Evolutionary conservation across 2,113 vertebrate genomes (phyloP).

Genomic region (Struthio camelus): DNA sequence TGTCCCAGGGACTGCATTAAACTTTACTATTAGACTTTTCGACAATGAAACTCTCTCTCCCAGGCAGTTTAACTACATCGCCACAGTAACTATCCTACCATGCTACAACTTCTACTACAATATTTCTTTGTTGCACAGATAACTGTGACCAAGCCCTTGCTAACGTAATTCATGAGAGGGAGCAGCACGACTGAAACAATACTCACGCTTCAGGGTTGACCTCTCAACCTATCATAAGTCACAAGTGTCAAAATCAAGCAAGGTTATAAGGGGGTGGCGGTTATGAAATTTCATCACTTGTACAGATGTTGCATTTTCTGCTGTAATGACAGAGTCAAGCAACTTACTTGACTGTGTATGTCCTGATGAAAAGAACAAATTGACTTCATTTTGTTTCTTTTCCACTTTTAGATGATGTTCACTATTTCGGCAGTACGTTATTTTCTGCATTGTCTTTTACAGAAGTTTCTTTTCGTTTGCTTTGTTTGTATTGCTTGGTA

Average conservation of each 20-base stretch:
- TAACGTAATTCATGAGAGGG: conserved; percentile 55
- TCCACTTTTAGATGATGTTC: neutral
- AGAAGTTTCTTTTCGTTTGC: neutral
- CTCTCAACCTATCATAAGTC: conserved; percentile 66
- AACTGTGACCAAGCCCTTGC: conserved; percentile 59
- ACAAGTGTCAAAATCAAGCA: conserved; percentile 64
- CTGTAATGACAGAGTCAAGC: neutral
- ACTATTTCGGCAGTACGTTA: neutral
- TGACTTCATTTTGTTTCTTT: neutral
- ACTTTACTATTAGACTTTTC: conserved; percentile 54
- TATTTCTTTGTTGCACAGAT: conserved; percentile 67
- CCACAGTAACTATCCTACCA: conserved; percentile 60
- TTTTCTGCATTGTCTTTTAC: neutral
- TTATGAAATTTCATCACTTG: conserved; percentile 67
- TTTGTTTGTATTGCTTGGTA: neutral
- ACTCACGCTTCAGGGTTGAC: conserved; percentile 62
- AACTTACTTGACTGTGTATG: neutral
- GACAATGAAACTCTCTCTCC: conserved; percentile 56
- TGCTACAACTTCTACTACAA: conserved; percentile 51
- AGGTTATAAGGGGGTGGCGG: conserved; percentile 28
- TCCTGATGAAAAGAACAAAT: neutral
- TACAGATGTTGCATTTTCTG: conserved; percentile 54
- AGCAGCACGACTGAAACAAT: conserved; percentile 62
- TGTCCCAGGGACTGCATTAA: conserved; percentile 43
- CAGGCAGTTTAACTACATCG: conserved; percentile 63